A percentile compares a stretch with the other conserved stretches of the same genome.
Evolutionary conservation across 2,113 vertebrate genomes (phyloP).

Genomic region (Bucco capensis): DNA sequence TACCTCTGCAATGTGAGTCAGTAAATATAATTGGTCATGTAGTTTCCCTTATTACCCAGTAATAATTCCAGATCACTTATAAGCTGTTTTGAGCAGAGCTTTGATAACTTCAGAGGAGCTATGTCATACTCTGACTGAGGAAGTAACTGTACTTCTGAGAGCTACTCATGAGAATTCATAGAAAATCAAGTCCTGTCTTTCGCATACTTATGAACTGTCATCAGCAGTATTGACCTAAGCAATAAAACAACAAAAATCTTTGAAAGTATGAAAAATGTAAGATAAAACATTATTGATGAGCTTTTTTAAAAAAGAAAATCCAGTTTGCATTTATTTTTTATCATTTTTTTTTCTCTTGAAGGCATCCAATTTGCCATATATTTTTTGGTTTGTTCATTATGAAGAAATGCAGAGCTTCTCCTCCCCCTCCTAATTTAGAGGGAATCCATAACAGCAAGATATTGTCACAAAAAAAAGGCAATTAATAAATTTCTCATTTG

Average conservation of each 20-base stretch:
- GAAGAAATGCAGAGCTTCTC: neutral
- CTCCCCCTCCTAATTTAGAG: fast-evolving
- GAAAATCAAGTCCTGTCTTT: neutral
- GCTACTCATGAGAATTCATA: neutral
- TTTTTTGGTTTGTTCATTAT: neutral
- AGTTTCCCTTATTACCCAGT: neutral
- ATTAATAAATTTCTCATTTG: neutral
- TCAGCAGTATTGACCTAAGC: neutral
- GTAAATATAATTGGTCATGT: neutral
- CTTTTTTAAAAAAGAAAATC: neutral
- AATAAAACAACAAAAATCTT: neutral
- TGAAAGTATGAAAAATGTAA: neutral
- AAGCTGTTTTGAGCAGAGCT: neutral
- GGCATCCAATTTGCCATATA: neutral
- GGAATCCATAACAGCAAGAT: neutral
- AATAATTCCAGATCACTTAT: neutral
- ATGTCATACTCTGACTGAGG: neutral
- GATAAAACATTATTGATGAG: neutral
- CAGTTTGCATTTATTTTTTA: neutral
- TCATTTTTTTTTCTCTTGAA: neutral
- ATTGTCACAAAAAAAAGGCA: neutral
- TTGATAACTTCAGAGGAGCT: neutral
- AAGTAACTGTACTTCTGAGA: neutral
- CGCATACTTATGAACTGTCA: neutral
- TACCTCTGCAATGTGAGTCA: neutral